Base-by-base conservation (phyloP, 1,140 invertebrate genomes). In the Micrasema longulum region DNA sequence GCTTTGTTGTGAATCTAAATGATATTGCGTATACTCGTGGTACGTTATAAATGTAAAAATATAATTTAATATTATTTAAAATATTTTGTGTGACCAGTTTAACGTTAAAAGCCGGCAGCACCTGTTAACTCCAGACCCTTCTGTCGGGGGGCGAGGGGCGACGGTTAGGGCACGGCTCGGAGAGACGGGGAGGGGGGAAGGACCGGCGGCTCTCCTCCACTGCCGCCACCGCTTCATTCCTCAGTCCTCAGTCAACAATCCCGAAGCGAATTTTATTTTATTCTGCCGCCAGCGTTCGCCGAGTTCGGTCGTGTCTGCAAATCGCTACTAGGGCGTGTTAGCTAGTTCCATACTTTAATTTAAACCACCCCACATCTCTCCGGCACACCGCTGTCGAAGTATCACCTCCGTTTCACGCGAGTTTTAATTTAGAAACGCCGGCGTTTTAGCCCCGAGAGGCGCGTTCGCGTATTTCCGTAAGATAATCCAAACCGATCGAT, bases 201-300 rank as follows among this genome's bases (percentile, higher is more conserved):
- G 41, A 22, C 31, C 43, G 68, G 35, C 26, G 53, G 53, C 20
- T 78, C 78, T 77, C n/a, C n/a, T n/a, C n/a, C n/a, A n/a, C n/a
- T n/a, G n/a, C n/a, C n/a, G n/a, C n/a, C n/a, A n/a, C 77, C n/a
- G 55, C 41, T 77, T 78, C 78, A 80, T 81, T 81, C 82, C 80
- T 80, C 80, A 5, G 11, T 26, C 53, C 81, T 75, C 77, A 78
- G 77, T 79, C 73, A 77, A 78, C 73, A 77, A 77, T 79, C 78
- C 80, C 78, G n/a, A n/a, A n/a, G n/a, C n/a, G n/a, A n/a, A n/a
- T n/a, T n/a, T n/a, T n/a, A n/a, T n/a, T n/a, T 57, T 50, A 69
- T 47, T 69, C 66, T 69, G 66, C 66, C 43, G 36, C 41, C 36
- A 60, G 66, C 66, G 23, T n/a, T 69, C 66, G 52, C 18, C 7